Evolutionary conservation across 1,140 invertebrate species (phyloP).

Genomic region (Drosophila nebulosa): DNA sequence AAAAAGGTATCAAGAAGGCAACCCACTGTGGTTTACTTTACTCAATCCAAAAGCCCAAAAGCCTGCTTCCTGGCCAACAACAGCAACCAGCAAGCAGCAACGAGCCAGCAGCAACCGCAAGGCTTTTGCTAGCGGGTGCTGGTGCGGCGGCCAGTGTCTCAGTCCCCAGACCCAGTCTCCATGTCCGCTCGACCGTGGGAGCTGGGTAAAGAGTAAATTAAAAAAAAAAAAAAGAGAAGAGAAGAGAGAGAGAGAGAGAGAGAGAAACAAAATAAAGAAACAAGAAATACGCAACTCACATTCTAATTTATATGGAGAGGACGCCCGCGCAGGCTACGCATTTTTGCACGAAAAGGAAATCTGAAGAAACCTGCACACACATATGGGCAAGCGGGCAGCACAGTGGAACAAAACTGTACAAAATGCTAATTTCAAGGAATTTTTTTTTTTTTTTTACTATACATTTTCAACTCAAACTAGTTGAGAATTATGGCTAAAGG

Average conservation of each 20-base stretch:
- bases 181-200: constrained; percentile 67
- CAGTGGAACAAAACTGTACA: background rate
- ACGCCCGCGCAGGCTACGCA: constrained; percentile 72
- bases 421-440: too few relatives aligned
- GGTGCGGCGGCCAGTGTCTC: constrained; percentile 8
- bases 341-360: constrained; percentile 53
- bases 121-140: constrained; percentile 62
- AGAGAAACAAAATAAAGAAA: constrained; percentile 3
- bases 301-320: constrained; percentile 73
- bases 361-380: constrained; percentile 15
- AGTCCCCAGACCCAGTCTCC: background rate
- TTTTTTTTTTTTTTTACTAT: too few relatives aligned
- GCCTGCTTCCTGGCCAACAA: constrained; percentile 55
- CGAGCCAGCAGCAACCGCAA: constrained; percentile 25
- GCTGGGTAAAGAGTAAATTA: constrained; percentile 62
- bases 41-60: constrained; percentile 32
- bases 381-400: background rate
- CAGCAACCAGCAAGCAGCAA: constrained; percentile 21
- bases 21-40: constrained; percentile 66
- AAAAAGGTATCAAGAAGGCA: constrained; percentile 25
- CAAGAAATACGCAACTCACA: constrained; percentile 50
- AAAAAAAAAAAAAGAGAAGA: constrained; percentile 29
- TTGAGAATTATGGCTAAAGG: too few relatives aligned
- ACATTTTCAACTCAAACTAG: too few relatives aligned
- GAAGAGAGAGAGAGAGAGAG: background rate